Percentiles rank a stretch among this genome's conserved stretches.
Conservation (phyloP, 2,888 invertebrate species). For the Gymnocheta viridis region DNA sequence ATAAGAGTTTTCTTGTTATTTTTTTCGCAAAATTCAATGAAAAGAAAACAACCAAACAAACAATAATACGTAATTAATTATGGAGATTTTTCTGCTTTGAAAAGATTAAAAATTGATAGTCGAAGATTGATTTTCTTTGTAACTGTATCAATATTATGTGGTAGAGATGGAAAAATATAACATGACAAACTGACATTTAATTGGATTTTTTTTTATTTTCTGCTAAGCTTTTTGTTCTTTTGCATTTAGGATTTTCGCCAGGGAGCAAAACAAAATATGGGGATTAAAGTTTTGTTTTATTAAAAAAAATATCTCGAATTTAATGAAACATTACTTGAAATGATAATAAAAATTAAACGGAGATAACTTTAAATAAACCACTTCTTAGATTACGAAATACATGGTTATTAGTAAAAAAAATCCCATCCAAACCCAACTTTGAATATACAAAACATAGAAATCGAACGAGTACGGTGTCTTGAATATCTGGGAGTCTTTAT, state of each 20-base stretch:
- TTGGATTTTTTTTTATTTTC: conserved; percentile 14
- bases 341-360: neutral
- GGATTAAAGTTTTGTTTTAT: neutral
- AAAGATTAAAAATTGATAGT: conserved; percentile 53
- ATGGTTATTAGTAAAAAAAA: too few species aligned
- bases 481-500: too few species aligned
- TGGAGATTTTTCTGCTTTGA: conserved; percentile 26
- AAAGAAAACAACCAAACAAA: conserved; percentile 10
- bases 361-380: too few species aligned
- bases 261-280: neutral
- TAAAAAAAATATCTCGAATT: neutral
- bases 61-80: conserved; percentile 65
- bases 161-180: neutral
- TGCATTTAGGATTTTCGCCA: neutral
- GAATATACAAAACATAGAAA: too few species aligned
- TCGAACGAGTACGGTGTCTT: too few species aligned
- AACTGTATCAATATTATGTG: neutral
- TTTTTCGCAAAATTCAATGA: conserved; percentile 2
- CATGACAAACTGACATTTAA: conserved; percentile 27
- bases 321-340: neutral
- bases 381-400: too few species aligned
- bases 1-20: neutral
- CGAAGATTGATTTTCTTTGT: conserved; percentile 52
- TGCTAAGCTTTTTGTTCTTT: neutral
- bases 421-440: too few species aligned